Evolutionary conservation across 2,797 vertebrate genomes (phyloP).

Genomic region (Anabas testudineus): DNA sequence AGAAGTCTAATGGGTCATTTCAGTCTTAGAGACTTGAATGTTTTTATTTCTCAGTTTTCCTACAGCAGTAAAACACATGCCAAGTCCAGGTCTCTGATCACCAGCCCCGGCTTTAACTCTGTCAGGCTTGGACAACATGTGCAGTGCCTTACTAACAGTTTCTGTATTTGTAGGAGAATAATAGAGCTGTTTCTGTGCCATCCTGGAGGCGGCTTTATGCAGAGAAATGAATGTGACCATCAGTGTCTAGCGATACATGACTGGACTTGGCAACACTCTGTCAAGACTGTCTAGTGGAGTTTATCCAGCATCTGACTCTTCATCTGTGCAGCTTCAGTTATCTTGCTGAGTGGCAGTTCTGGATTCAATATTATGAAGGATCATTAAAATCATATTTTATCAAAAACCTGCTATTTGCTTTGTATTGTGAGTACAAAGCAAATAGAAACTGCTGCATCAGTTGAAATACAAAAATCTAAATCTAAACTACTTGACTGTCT

Average conservation of each 20-base stretch:
- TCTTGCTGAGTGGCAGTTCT: constrained; percentile 1
- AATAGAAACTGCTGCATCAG: not conserved
- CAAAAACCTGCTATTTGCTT: too few species aligned
- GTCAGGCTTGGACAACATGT: too few species aligned
- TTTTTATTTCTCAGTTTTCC: too few species aligned
- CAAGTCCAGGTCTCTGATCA: too few species aligned
- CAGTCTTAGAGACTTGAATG: too few species aligned
- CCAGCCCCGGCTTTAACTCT: too few species aligned
- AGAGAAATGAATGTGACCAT: not conserved
- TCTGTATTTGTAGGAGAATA: too few species aligned
- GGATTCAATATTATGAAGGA: not conserved
- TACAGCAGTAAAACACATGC: too few species aligned
- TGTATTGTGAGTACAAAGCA: too few species aligned
- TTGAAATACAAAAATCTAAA: constrained; percentile 5
- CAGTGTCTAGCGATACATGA: not conserved
- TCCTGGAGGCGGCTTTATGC: not conserved
- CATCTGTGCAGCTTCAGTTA: not conserved
- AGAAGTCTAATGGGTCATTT: too few species aligned
- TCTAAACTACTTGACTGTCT: not conserved
- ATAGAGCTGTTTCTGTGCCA: too few species aligned
- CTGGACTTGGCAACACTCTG: not conserved
- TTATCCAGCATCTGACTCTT: not conserved
- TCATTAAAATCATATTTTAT: not conserved
- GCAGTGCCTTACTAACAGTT: too few species aligned
- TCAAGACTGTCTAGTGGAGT: not conserved